phyloP scores from a whole-genome alignment of 2,797 vertebrate species.

The Urosaurus nigricauda region DNA sequence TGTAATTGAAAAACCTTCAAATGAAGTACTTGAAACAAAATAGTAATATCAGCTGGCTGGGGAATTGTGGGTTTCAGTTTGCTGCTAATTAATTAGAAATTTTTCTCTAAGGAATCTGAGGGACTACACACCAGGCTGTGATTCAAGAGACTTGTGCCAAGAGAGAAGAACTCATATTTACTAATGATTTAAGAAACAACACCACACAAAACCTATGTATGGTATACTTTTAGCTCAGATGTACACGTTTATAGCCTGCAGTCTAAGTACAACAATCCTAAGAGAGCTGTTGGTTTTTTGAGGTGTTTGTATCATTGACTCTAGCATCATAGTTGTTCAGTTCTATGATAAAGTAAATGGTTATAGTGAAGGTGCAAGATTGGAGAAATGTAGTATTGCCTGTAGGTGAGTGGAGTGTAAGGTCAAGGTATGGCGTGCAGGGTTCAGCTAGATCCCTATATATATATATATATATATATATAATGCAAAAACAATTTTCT shows the following conservation, averaged over 20 bases:
- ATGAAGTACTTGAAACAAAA: slow-evolving; percentile 2
- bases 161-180: slow-evolving; percentile 44
- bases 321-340: not conserved
- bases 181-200: slow-evolving; percentile 45
- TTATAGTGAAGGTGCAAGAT: too few relatives aligned
- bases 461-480: too few relatives aligned
- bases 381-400: not conserved
- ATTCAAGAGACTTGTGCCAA: not conserved
- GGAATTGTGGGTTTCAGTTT: not conserved
- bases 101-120: not conserved
- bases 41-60: not conserved
- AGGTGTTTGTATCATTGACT: not conserved
- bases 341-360: not conserved
- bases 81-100: not conserved
- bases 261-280: slow-evolving; percentile 23
- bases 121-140: not conserved
- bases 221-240: slow-evolving; percentile 49
- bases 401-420: slow-evolving; percentile 29
- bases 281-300: slow-evolving; percentile 2
- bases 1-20: slow-evolving; percentile 9
- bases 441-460: too few relatives aligned
- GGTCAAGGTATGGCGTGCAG: not conserved
- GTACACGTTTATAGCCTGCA: slow-evolving; percentile 57
- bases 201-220: slow-evolving; percentile 17
- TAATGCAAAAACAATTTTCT: too few relatives aligned